Evolutionary conservation across 92 coral and sea anemone species (phyloP).

Genomic region (Nematostella vectensis): DNA sequence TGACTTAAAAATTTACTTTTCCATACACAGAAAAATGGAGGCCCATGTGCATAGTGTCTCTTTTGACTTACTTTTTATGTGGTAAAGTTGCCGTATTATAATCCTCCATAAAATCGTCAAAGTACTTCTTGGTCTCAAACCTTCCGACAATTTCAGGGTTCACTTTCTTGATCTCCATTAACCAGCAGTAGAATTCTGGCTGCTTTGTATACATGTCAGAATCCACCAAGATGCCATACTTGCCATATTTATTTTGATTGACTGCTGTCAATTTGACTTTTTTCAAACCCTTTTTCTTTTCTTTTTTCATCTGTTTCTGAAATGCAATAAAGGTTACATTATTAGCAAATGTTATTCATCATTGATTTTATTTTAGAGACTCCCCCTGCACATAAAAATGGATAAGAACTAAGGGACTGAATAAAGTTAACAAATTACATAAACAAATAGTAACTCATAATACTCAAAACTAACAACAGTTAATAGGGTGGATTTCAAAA

Average conservation of each 20-base stretch:
- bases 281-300: constrained; percentile 46
- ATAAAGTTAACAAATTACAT: no score
- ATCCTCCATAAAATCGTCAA: constrained; percentile 87
- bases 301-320: constrained; percentile 19
- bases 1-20: no score
- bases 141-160: constrained; percentile 75
- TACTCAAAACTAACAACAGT: no score
- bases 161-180: constrained; percentile 70
- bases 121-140: constrained; percentile 82
- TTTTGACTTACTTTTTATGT: constrained; percentile 92
- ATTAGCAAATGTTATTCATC: no score
- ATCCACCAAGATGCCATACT: constrained; percentile 79
- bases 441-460: no score
- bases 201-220: constrained; percentile 87
- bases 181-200: constrained; percentile 89
- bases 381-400: no score
- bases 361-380: no score
- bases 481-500: no score
- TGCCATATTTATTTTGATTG: constrained; percentile 88
- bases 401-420: no score
- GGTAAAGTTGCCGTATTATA: constrained; percentile 93
- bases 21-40: no score
- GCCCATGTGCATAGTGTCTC: no score
- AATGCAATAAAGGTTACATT: no score
- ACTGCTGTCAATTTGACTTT: constrained; percentile 39